Evolutionary conservation across 2,113 vertebrate genomes (phyloP), one percentile per base, ranked within the genome.

Genomic region (Lagopus leucura): DNA sequence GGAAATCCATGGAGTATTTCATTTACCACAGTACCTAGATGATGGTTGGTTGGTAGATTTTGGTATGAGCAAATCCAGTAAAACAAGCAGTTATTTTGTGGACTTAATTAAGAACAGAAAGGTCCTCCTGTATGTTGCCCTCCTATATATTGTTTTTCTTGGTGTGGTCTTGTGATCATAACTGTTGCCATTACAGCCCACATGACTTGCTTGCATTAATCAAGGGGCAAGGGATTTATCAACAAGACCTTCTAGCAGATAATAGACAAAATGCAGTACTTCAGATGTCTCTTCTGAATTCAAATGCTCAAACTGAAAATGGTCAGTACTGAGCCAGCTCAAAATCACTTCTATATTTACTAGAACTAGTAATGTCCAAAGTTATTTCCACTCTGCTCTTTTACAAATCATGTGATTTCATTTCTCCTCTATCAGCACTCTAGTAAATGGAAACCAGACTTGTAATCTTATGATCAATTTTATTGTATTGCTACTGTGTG

Each of bases 381-480:
- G 61, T 65, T 92, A 88, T 95, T 93, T 91, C 69, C 11, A 2
- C 40, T 65, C 58, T 60, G 43, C 40, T 86, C 48, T 86, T 93
- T 95, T 76, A 90, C 85, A 75, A 91, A 73, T 36, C 52, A 17
- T 4, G 40, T 75, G 82, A 57, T 94, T 64, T 90, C 30, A 42
- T 84, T 83, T 92, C 52, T 89, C 52, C 61, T 78, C 57, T 82
- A 74, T 84, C 88, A 82, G 14, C 63, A 21, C 42, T 88, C 34
- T 21, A 69, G 42, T 67, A 95, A 94, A 93, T 86, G 85, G 92
- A 88, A 96, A 81, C n/a, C 89, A 91, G 93, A 9, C 73, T 75
- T 30, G 50, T 72, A 94, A 82, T 58, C 52, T 48, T 48, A 48
- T 60, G 55, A 79, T 63, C 74, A 30, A 80, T 88, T 93, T 89